These are phyloP conservation scores for Dusona sp. DNA, from an alignment of 2,888 invertebrate genomes.

Conservation along the genomic window DNA sequence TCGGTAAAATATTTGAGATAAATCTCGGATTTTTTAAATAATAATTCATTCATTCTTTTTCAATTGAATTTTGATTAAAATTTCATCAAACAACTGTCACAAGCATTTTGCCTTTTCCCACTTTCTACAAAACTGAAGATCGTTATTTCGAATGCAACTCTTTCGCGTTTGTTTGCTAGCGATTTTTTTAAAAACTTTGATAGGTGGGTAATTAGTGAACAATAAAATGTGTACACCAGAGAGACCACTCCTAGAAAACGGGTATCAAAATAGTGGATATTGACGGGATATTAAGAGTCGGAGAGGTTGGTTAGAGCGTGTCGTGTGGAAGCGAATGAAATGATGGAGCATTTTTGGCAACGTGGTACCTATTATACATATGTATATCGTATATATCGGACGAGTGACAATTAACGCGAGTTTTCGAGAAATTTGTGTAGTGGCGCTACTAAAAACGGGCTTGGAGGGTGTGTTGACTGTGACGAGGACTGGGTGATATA, in stretches of 20 bases:
- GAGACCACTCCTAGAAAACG: neutral
- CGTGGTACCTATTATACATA: neutral
- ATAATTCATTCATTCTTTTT: neutral
- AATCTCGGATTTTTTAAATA: neutral
- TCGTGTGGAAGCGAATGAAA: neutral
- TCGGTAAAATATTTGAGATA: neutral
- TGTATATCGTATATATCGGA: neutral
- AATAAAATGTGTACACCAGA: neutral
- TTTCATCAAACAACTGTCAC: neutral
- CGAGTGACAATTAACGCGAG: slow-evolving; percentile 22
- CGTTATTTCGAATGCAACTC: no score
- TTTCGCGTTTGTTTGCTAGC: neutral
- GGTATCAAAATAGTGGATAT: slow-evolving; percentile 3
- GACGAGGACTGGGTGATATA: neutral
- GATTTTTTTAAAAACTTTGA: neutral
- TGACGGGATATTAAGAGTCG: neutral
- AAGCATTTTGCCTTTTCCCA: no score
- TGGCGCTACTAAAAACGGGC: neutral
- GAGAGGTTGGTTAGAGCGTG: neutral
- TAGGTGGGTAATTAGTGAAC: neutral
- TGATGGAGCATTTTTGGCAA: slow-evolving; percentile 18
- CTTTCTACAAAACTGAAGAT: neutral
- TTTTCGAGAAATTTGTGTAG: slow-evolving; percentile 16
- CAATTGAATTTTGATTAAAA: neutral
- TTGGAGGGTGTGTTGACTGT: neutral